Evolutionary conservation across 2,888 invertebrate genomes (phyloP).

Genomic region (Drosophila parthenogenetica): DNA sequence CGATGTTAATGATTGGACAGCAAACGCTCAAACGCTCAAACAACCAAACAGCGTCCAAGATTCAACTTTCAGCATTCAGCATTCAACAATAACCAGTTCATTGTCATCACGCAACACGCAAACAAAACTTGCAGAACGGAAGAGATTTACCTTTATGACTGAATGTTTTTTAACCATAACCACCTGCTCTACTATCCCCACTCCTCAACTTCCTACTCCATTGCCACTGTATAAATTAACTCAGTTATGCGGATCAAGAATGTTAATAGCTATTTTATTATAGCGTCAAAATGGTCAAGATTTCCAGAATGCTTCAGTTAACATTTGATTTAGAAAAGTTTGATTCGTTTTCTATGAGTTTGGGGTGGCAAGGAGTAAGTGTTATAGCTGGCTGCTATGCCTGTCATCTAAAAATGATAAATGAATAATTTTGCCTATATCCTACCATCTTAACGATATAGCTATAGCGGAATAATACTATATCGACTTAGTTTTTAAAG

Average conservation of each 20-base stretch:
- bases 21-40: too few species aligned
- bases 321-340: not conserved
- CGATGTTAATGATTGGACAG: constrained; percentile 32
- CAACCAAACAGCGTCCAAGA: not conserved
- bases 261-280: not conserved
- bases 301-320: not conserved
- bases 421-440: too few species aligned
- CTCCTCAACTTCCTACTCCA: constrained; percentile 3
- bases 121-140: constrained; percentile 20
- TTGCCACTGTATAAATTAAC: constrained; percentile 13
- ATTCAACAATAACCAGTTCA: constrained; percentile 23
- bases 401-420: too few species aligned
- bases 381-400: too few species aligned
- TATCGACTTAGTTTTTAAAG: too few species aligned
- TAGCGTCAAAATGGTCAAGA: not conserved
- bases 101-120: constrained; percentile 27
- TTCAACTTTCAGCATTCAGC: not conserved
- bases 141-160: constrained; percentile 21
- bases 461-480: too few species aligned
- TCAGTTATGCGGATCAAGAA: not conserved
- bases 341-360: too few species aligned
- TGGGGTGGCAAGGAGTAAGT: too few species aligned
- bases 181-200: too few species aligned
- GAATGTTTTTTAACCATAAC: constrained; percentile 10
- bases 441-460: too few species aligned